Conservation (phyloP, 2,888 invertebrate genomes). For the Ormyrus nitidulus region DNA sequence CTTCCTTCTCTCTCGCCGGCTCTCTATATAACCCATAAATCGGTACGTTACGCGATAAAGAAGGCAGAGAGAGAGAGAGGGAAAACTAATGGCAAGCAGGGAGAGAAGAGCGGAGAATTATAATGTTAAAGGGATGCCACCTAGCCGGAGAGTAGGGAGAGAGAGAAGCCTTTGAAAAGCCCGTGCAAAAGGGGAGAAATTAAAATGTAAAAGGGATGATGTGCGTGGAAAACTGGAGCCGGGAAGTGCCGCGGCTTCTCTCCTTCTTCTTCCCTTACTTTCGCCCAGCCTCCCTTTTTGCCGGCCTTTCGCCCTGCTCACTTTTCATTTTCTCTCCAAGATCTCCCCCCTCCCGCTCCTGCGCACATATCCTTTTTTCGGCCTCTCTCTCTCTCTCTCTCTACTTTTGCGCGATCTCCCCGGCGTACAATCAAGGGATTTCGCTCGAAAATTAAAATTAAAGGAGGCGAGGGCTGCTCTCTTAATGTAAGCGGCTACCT, state of each 20-base stretch:
- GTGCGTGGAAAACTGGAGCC: conserved; percentile 71
- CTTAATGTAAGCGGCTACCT: neutral
- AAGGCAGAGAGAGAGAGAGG: conserved; percentile 38
- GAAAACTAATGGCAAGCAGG: conserved; percentile 28
- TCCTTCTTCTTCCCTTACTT: conserved; percentile 39
- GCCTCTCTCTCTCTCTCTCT: conserved; percentile 51
- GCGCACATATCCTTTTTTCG: conserved; percentile 46
- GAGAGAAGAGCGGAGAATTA: conserved; percentile 67
- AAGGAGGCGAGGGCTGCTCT: neutral
- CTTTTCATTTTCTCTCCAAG: conserved; percentile 21
- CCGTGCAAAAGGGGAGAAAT: conserved; percentile 73
- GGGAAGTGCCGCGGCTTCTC: conserved; percentile 58
- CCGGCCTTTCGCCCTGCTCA: neutral
- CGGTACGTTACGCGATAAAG: conserved; percentile 17
- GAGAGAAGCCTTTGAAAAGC: conserved; percentile 67
- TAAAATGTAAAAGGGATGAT: conserved; percentile 75
- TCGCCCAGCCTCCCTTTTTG: conserved; percentile 25
- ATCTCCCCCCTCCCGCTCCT: conserved; percentile 37
- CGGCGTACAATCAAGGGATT: conserved; percentile 5
- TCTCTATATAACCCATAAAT: conserved; percentile 4
- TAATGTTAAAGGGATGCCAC: conserved; percentile 74
- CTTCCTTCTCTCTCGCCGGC: neutral
- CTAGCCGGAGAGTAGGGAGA: conserved; percentile 59
- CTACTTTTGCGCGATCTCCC: conserved; percentile 3
- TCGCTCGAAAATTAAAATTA: conserved; percentile 25